Base-by-base conservation (phyloP, 1,140 invertebrate species). In the Sycophaga agraensis region DNA sequence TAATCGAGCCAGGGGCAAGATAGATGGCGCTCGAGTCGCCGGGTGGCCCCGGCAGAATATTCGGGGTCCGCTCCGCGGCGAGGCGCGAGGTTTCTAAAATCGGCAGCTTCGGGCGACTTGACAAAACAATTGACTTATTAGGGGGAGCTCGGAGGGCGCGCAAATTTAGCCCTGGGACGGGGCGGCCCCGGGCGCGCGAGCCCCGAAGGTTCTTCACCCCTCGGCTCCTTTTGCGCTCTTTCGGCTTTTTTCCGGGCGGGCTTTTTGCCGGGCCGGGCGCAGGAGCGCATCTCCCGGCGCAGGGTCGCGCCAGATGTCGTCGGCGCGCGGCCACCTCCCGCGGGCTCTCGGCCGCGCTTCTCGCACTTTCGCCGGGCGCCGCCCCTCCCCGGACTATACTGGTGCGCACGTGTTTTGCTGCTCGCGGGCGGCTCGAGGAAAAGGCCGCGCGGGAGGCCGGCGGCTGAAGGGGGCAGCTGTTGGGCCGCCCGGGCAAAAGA, bases 231-330 rank as follows among this genome's bases (percentile, higher is more conserved):
- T 24, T 34, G n/a, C 34, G 34, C 19, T 37, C 39, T 55, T 55
- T 55, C 45, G 43, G 39, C 28, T 22, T 49, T 58, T 58, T 39
- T 58, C 45, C 12, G 2, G 9, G 3, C 43, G 7, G 21, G 17
- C n/a, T n/a, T n/a, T n/a, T n/a, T n/a, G n/a, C n/a, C n/a, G n/a
- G 6, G 14, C 22, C 31, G 24, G 14, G 59, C 40, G 21, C 57
- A 26, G 14, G 37, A 37, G 39, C 45, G 55, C 40, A 45, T 48
- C 63, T 42, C 58, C 55, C 43, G 40, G 22, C 17, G 35, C 37
- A 22, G 24, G 24, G 19, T 57, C 66, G 68, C 66, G 63, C 67
- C 67, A 59, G 62, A 66, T 58, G 68, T 45, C 61, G 61, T 63
- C 64, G 57, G 63, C n/a, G n/a, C n/a, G n/a, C n/a, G n/a, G n/a